Conservation (phyloP, 1,140 invertebrate species). For the Tribolium castaneum region DNA sequence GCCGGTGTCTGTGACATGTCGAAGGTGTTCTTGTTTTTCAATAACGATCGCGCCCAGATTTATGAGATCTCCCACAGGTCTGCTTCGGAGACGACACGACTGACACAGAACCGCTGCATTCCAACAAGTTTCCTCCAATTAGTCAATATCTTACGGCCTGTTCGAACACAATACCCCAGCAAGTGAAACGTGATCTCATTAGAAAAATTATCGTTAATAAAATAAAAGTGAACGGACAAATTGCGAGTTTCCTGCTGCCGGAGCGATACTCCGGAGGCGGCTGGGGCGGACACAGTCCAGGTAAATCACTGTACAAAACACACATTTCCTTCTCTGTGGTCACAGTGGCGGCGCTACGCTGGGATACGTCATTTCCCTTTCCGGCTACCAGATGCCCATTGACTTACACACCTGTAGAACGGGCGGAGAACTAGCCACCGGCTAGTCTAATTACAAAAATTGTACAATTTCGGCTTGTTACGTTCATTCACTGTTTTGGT, state of each 20-base stretch:
- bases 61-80: neutral
- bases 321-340: conserved; percentile 50
- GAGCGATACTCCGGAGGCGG: conserved; percentile 1
- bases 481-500: neutral
- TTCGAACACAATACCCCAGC: neutral
- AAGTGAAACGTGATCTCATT: neutral
- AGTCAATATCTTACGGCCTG: conserved; percentile 8
- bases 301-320: conserved; percentile 53
- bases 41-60: conserved; percentile 4
- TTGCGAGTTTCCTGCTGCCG: conserved; percentile 37
- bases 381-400: conserved; percentile 44
- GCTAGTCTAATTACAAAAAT: too few relatives aligned
- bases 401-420: conserved; percentile 34
- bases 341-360: conserved; percentile 50
- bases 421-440: neutral
- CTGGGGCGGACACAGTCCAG: conserved; percentile 39
- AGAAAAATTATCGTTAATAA: neutral
- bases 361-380: conserved; percentile 53
- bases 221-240: conserved; percentile 18
- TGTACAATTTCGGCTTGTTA: too few relatives aligned
- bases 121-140: conserved; percentile 26
- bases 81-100: conserved; percentile 2
- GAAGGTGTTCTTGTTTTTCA: conserved; percentile 39
- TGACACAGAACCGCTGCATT: conserved; percentile 7
- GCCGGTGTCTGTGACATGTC: conserved; percentile 37